Percentiles rank a stretch among this genome's conserved stretches.
Evolutionary conservation across 2,113 vertebrate species (phyloP).

Genomic region (Aptenodytes patagonicus): DNA sequence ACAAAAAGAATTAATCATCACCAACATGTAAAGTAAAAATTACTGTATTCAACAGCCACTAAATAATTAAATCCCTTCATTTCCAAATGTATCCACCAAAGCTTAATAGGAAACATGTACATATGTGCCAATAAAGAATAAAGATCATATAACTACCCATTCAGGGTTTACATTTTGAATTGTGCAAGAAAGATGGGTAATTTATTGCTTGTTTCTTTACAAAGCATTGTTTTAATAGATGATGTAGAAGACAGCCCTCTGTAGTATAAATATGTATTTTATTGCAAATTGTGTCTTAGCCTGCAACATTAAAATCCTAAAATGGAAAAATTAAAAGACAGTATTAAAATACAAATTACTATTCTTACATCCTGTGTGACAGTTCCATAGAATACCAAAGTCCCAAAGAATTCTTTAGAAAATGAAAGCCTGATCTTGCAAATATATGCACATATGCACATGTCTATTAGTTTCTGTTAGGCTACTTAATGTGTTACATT

Average conservation of each 20-base stretch:
- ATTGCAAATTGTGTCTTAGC: neutral
- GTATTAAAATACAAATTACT: neutral
- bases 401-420: neutral
- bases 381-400: neutral
- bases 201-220: neutral
- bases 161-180: slow-evolving; percentile 19
- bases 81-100: slow-evolving; percentile 78
- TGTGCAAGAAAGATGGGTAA: neutral
- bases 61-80: slow-evolving; percentile 86
- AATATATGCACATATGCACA: neutral
- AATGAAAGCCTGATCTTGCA: neutral
- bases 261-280: neutral
- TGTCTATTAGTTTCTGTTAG: neutral
- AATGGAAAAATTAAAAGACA: neutral
- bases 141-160: neutral
- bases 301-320: neutral
- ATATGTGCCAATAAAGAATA: slow-evolving; percentile 20
- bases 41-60: slow-evolving; percentile 77
- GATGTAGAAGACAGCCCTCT: neutral
- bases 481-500: neutral
- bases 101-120: slow-evolving; percentile 36
- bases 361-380: neutral
- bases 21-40: slow-evolving; percentile 74
- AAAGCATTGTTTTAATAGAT: neutral
- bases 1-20: slow-evolving; percentile 86